Evolutionary conservation across 2,113 vertebrate genomes (phyloP).

Genomic region (Rattus norvegicus): GRCr8 NC_086021.1:90835501-90836000

Average conservation of each 20-base stretch:
- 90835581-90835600: neutral
- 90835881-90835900: neutral
- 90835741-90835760: neutral
- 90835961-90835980: too few species aligned
- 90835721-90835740: neutral
- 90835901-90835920: too few species aligned
- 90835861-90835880: neutral
- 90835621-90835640: neutral
- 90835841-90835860: neutral
- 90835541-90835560: neutral
- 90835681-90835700: neutral
- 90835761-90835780: neutral
- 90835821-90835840: too few species aligned
- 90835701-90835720: neutral
- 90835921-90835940: too few species aligned
- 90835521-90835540: neutral
- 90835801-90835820: neutral
- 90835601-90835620: neutral
- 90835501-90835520: neutral
- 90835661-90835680: neutral
- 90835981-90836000: neutral
- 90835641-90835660: too few species aligned
- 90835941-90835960: too few species aligned
- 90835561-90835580: neutral
- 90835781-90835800: too few species aligned